phyloP scores from a whole-genome alignment of 2,888 invertebrate genomes.

The Eilema caniola region DNA sequence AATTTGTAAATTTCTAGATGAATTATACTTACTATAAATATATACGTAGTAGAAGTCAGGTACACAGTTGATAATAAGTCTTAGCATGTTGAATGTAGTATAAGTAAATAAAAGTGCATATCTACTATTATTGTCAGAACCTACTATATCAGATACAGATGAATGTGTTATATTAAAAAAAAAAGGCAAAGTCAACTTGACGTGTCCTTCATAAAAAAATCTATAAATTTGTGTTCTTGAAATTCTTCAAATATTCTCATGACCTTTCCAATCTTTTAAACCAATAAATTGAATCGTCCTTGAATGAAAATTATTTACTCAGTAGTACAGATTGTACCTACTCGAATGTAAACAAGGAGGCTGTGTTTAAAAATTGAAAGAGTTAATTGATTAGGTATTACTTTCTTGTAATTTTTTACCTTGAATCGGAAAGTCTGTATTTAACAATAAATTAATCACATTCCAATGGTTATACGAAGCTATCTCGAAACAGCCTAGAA shows the following conservation, averaged over 20 bases:
- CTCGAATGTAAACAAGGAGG: neutral
- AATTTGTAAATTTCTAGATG: slow-evolving; percentile 60
- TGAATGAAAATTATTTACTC: neutral
- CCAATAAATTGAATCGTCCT: neutral
- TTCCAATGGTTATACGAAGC: slow-evolving; percentile 24
- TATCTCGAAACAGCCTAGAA: slow-evolving; percentile 25
- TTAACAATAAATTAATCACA: slow-evolving; percentile 19
- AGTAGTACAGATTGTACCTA: neutral
- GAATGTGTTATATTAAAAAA: no score
- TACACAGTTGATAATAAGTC: slow-evolving; percentile 49
- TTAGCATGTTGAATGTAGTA: slow-evolving; percentile 46
- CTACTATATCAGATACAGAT: no score
- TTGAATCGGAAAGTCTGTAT: slow-evolving; percentile 11
- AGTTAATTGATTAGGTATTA: neutral
- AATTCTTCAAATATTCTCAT: no score
- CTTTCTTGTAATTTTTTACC: neutral
- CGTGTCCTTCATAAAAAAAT: no score
- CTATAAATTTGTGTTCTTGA: neutral
- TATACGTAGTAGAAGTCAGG: slow-evolving; percentile 52
- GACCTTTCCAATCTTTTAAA: no score
- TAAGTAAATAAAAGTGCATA: neutral
- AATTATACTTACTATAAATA: slow-evolving; percentile 56
- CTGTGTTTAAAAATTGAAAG: neutral
- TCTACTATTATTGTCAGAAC: no score
- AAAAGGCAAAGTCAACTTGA: no score